Evolutionary conservation across 2,113 vertebrate species (phyloP).

Genomic region (Pollachius pollachius): DNA sequence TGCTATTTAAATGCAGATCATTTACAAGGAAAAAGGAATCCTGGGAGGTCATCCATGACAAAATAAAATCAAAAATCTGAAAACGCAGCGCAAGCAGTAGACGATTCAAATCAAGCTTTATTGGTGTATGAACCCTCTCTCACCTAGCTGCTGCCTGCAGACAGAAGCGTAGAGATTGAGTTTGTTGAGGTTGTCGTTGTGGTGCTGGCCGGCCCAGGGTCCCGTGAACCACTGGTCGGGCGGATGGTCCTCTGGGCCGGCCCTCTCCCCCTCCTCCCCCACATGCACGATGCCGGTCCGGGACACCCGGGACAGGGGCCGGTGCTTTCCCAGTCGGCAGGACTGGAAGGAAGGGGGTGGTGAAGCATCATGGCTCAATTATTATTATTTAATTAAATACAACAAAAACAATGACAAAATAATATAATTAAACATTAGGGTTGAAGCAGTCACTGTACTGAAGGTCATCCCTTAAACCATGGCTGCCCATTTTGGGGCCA

Average conservation of each 20-base stretch:
- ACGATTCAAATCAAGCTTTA: background rate
- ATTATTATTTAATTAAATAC: no score
- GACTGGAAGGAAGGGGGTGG: constrained; percentile 70
- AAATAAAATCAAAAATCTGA: background rate
- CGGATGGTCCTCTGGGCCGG: constrained; percentile 78
- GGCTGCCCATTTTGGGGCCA: no score
- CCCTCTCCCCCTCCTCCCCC: constrained; percentile 79
- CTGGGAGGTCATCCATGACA: background rate
- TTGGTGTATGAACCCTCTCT: constrained; percentile 26
- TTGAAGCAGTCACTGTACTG: no score
- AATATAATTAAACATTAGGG: no score
- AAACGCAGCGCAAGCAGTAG: background rate
- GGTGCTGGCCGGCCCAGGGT: constrained; percentile 84
- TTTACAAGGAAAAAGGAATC: no score
- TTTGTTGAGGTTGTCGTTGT: constrained; percentile 90
- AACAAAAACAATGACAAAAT: no score
- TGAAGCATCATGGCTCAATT: no score
- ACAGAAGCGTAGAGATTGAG: constrained; percentile 92
- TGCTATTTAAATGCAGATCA: no score
- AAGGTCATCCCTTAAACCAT: no score
- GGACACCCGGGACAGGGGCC: constrained; percentile 90
- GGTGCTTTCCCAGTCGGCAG: constrained; percentile 93
- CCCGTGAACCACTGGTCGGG: constrained; percentile 88
- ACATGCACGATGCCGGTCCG: constrained; percentile 90
- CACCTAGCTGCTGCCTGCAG: constrained; percentile 92